Evolutionary conservation across 2,797 vertebrate species (phyloP), one percentile per base, ranked within the genome.

Genomic region (Ceryle rudis): DNA sequence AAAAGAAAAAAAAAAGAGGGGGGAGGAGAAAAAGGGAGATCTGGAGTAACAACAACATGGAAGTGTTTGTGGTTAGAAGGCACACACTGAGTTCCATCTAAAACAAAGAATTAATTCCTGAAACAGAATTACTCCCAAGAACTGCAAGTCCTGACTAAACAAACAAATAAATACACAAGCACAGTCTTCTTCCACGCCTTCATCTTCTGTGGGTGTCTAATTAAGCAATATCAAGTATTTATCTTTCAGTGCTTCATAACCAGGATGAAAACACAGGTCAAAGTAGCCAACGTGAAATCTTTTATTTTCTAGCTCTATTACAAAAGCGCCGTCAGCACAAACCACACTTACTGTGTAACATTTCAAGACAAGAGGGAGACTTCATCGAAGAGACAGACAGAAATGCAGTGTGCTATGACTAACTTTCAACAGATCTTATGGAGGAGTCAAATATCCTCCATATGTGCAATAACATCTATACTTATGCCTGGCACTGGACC

Each of bases 391-490:
- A 92, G 78, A 86, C 55, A 64, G 44, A 81, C 31, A 89, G 52
- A 92, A 90, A 87, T 5, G 29, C 33, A 44, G 58, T 8, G 29
- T 4, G 8, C 84, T 88, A 57, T 54, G 82, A 95, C 72, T 87
- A 88, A 90, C 89, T 95, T 93, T n/a, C 60, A 92, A 60, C 54
- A 88, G 72, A 88, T 64, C 93, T 93, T 66, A 91, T 49, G 80
- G 80, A 93, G 79, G 75, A 81, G 51, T 86, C 89, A 93, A 79
- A 91, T 75, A 90, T 12, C 82, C 72, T 89, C 92, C 75, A 61
- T 83, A 72, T 11, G 66, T 1, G 7, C 81, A 58, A 4, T 16
- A 86, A 11, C 58, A 90, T 67, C 81, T 33, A 21, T 15, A 33
- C 49, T 71, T 90, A 60, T 5, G 60, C 62, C 70, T 92, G 70